Evolutionary conservation across 37 sponge, comb jelly and placozoan genomes (phyloP), one percentile per base, ranked within the genome.

Genomic region (Amphimedon queenslandica): DNA sequence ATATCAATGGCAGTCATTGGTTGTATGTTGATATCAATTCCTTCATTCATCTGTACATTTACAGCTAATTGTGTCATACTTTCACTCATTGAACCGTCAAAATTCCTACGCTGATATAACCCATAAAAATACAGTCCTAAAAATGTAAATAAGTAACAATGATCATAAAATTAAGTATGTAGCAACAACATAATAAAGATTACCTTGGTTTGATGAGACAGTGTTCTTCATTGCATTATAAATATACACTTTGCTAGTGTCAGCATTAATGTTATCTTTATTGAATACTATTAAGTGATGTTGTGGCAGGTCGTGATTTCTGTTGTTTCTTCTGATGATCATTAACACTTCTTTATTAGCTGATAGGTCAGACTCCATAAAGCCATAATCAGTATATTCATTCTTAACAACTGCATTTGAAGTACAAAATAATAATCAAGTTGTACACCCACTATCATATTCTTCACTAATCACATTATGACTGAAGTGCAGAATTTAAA

Each of bases 31-130:
- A 78, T 64, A 5, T 85, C 79, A 42, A 32, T 67, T 2, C 85
- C 85, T 47, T 66, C 34, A 72, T 70, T 58, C 37, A 31, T 28
- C 2, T 58, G 58, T 23, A 85, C 67, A 47, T 67, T 57, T 38
- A n/a, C 39, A 20, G 79, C 74, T 37, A 85, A 61, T 34, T 72
- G 74, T 57, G 78, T 68, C 4, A 85, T 78, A 67, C 85, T 85
- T 53, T 78, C 78, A 57, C 85, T 85, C 40, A 73, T 3, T 73
- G 85, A 85, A 25, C 79, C 79, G 67, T 85, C 85, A 53, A 39
- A 42, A 64, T 85, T 85, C 20, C 11, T n/a, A 2, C 85, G 73
- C n/a, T 57, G 2, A 58, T 85, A 85, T 27, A 85, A 65, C 4
- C 60, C 73, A 60, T 85, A 85, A 32, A 85, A 32, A 43, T 73